Conservation (phyloP, 2,113 vertebrate species). For the Capreolus pygargus region DNA sequence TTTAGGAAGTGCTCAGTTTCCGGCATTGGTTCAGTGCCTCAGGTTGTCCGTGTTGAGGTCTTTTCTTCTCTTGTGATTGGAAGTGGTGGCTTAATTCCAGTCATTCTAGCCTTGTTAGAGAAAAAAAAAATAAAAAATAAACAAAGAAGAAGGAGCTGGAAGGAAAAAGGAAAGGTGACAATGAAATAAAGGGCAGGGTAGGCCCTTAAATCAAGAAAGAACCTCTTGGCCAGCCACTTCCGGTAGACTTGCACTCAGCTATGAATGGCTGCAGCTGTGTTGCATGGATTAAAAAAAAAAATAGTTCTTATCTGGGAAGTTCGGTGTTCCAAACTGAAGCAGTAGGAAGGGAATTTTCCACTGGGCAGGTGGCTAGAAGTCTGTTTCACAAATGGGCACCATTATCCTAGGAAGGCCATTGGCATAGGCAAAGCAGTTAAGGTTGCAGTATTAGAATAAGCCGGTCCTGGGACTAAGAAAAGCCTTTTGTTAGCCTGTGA, state of each 20-base stretch:
- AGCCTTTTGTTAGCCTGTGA: background rate
- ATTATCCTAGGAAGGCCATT: background rate
- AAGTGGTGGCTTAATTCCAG: background rate
- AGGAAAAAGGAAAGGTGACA: background rate
- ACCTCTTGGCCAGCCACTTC: background rate
- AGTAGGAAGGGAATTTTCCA: background rate
- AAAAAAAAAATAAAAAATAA: background rate
- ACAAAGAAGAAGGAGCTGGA: background rate
- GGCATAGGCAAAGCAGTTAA: background rate
- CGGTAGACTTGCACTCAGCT: background rate
- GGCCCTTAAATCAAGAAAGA: background rate
- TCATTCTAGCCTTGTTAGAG: too few species aligned
- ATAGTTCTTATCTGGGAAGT: background rate
- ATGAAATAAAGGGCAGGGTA: background rate
- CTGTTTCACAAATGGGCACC: background rate
- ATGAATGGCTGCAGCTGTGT: background rate
- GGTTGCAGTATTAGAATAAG: background rate
- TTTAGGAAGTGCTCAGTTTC: background rate
- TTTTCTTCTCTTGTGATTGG: background rate
- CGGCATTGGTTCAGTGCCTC: background rate
- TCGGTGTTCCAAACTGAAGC: background rate
- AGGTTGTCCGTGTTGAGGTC: background rate
- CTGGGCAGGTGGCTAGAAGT: background rate
- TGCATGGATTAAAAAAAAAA: background rate
- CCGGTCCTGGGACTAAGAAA: background rate